Evolutionary conservation across 2,888 invertebrate genomes (phyloP), one percentile per base, ranked within the genome.

Genomic region (Megastigmus dorsalis): DNA sequence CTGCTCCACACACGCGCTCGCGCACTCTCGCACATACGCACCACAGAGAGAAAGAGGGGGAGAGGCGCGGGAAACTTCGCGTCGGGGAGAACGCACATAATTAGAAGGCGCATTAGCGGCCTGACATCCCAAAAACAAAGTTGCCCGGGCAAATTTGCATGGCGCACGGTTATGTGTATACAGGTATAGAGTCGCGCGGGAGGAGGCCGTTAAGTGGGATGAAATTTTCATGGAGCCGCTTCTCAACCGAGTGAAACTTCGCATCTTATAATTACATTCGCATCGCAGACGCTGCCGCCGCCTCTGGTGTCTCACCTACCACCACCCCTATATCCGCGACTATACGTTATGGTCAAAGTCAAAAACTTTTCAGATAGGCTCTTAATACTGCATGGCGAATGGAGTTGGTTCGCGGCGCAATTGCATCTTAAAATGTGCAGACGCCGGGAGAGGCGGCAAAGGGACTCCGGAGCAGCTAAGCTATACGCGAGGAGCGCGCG

Each of bases 111-210:
- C 73, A 73, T 69, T 69, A 76, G 62, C 60, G 45, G 41, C n/a
- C n/a, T 52, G 74, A 70, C 73, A 54, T 60, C 55, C 76, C n/a
- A 43, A 66, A 76, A 76, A 76, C 76, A 76, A 76, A 76, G 70
- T 76, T 76, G 15, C 15, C 60, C 69, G 50, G 43, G 33, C n/a
- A 57, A 76, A 76, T 76, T 76, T 74, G 76, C 74, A 76, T 74
- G 57, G 43, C 23, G 28, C 38, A 38, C 41, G 36, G 18, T 20
- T 1, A 18, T 6, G 36, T 10, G 38, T n/a, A n/a, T n/a, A n/a
- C n/a, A n/a, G n/a, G n/a, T n/a, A n/a, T n/a, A n/a, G n/a, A n/a
- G n/a, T n/a, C 20, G 50, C 23, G 50, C 23, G 10, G 15, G 15
- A 9, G 54, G 33, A 7, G 18, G 54, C 65, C 65, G 66, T 70